phyloP scores from a whole-genome alignment of 2,888 invertebrate genomes.

The Tromatobia lineatoria region DNA sequence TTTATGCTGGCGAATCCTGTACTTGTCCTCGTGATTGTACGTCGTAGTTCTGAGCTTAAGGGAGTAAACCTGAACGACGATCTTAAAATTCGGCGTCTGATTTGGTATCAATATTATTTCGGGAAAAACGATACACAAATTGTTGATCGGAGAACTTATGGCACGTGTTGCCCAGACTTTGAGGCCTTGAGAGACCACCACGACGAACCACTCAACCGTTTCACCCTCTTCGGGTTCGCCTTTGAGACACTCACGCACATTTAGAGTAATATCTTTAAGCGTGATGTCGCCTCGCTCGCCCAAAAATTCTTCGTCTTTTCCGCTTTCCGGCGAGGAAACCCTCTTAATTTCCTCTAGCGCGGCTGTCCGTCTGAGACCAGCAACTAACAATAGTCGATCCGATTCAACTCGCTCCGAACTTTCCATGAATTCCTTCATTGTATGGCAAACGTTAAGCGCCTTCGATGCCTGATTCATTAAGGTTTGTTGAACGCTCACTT shows the following conservation, averaged over 20 bases:
- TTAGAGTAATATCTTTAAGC: constrained; percentile 73
- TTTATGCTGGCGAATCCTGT: constrained; percentile 76
- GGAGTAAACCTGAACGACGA: constrained; percentile 86
- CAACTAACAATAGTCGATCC: constrained; percentile 85
- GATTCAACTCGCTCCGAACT: constrained; percentile 87
- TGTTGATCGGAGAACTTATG: constrained; percentile 72
- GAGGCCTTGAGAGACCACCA: constrained; percentile 79
- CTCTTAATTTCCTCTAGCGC: constrained; percentile 74
- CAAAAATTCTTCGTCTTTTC: not conserved
- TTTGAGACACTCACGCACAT: constrained; percentile 70
- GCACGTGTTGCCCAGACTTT: constrained; percentile 79
- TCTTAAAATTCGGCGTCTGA: constrained; percentile 82
- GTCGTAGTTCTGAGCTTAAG: constrained; percentile 83
- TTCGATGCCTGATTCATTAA: constrained; percentile 84
- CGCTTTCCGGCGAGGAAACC: constrained; percentile 49
- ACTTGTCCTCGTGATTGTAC: constrained; percentile 82
- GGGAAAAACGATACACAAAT: constrained; percentile 76
- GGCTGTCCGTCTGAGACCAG: constrained; percentile 75
- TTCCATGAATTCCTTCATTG: constrained; percentile 85
- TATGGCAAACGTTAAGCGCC: constrained; percentile 85
- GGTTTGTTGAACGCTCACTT: constrained; percentile 75
- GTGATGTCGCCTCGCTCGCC: constrained; percentile 71
- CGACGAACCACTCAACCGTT: constrained; percentile 81
- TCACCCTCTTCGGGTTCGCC: constrained; percentile 69
- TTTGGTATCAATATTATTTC: constrained; percentile 80